Evolutionary conservation across 1,140 invertebrate genomes (phyloP).

Genomic region (Bombus terrestris): DNA sequence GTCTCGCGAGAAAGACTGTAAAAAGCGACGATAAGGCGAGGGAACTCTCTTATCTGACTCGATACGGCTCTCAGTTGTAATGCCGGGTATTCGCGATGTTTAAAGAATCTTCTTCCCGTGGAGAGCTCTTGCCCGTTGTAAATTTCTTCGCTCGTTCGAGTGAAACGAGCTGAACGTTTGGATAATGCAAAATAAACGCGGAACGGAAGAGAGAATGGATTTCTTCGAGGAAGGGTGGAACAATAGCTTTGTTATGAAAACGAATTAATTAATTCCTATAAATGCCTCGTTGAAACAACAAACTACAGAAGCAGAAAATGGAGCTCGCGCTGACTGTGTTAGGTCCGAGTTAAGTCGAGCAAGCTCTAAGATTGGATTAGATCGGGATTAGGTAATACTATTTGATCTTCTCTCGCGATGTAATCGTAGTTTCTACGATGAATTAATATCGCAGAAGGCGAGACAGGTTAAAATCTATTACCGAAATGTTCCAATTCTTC

Average conservation of each 20-base stretch:
- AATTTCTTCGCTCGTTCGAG: not conserved
- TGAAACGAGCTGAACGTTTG: not conserved
- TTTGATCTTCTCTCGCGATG: slow-evolving; percentile 20
- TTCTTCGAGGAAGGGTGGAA: not conserved
- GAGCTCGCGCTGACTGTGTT: not conserved
- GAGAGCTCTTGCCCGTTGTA: no score
- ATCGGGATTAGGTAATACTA: slow-evolving; percentile 25
- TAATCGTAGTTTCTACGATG: slow-evolving; percentile 6
- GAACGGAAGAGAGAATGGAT: not conserved
- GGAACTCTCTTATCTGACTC: slow-evolving; percentile 35
- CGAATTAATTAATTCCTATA: slow-evolving; percentile 22
- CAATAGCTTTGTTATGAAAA: not conserved
- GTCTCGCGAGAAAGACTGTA: slow-evolving; percentile 9
- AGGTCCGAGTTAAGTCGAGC: slow-evolving; percentile 26
- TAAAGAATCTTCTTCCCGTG: slow-evolving; percentile 3
- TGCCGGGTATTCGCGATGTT: slow-evolving; percentile 8
- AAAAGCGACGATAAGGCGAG: slow-evolving; percentile 24
- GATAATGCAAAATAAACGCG: slow-evolving; percentile 12
- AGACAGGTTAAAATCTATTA: no score
- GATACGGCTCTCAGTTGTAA: slow-evolving; percentile 31
- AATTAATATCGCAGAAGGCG: slow-evolving; percentile 15
- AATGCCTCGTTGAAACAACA: not conserved
- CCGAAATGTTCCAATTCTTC: no score
- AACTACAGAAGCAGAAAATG: not conserved
- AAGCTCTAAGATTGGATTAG: slow-evolving; percentile 37